These are phyloP conservation scores for Plecturocebus donacophilus DNA, from an alignment of 2,113 vertebrate genomes.

Conservation along the genomic window DNA sequence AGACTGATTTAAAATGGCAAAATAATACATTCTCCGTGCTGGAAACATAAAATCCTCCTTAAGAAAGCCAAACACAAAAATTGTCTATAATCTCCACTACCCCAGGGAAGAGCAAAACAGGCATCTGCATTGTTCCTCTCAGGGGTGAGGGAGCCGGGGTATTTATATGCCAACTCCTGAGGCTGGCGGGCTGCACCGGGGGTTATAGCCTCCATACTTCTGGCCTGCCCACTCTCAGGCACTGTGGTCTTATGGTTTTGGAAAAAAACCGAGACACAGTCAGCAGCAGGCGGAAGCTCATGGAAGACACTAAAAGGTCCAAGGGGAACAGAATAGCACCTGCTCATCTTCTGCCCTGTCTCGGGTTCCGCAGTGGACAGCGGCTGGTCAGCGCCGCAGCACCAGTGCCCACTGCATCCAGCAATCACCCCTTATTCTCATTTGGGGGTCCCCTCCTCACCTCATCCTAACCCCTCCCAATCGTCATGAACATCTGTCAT, in stretches of 20 bases:
- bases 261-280: background rate
- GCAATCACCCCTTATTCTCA: background rate
- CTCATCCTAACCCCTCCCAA: background rate
- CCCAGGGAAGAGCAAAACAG: background rate
- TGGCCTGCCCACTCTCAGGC: background rate
- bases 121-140: background rate
- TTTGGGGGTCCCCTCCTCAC: background rate
- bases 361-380: background rate
- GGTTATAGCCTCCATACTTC: background rate
- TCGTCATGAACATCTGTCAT: background rate
- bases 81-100: background rate
- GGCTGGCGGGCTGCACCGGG: background rate
- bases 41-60: background rate
- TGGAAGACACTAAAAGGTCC: background rate
- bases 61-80: background rate
- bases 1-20: slow-evolving; percentile 34
- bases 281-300: background rate
- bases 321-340: background rate
- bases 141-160: background rate
- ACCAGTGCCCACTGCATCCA: too few species aligned
- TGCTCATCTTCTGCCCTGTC: background rate
- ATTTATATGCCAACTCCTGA: background rate
- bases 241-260: background rate
- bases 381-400: too few species aligned
- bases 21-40: background rate